Base-by-base conservation (phyloP, 2,797 vertebrate species). In the Tiaroga cobitis region DNA sequence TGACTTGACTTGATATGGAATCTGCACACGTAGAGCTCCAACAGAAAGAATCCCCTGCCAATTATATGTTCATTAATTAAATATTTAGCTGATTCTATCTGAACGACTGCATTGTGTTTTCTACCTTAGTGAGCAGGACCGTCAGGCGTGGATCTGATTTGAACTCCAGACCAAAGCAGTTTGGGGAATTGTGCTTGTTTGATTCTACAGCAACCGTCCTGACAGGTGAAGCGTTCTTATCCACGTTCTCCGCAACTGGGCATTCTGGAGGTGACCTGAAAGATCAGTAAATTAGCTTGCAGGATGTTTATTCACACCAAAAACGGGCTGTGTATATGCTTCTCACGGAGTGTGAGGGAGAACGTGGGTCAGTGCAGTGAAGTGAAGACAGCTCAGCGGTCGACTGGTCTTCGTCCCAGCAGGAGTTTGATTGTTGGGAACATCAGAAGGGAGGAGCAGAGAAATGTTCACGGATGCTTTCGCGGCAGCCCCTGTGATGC, bases 61-160 rank as follows among this genome's bases (percentile, higher is more conserved):
- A 61, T 78, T 19, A 11, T 7, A 10, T 18, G 26, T 49, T 29
- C 8, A 19, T 19, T 24, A 13, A 54, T 51, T 5, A 4, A 76
- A 21, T 76, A 54, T 54, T 34, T 34, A 24, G 49, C 10, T 13
- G 49, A 34, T 15, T 54, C 32, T 51, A 4, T 63, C 21, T 54
- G 19, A 54, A n/a, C n/a, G 61, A 37, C 29, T 43, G n/a, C 16
- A 21, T 21, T 13, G 16, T 24, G 49, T 32, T 41, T 72, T 65
- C 10, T 92, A 96, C 95, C 95, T 90, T 81, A 26, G 94, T 93
- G 86, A 96, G 92, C 91, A 95, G 92, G 85, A 94, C 91, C 0
- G 93, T 93, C 79, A 96, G 91, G 21, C 84, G n/a, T 13, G 93
- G 93, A 84, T 96, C 94, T 77, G 92, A 87, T 54, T 78, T 89